Conservation (phyloP, 2,797 vertebrate species). For the Salmo trutta region DNA sequence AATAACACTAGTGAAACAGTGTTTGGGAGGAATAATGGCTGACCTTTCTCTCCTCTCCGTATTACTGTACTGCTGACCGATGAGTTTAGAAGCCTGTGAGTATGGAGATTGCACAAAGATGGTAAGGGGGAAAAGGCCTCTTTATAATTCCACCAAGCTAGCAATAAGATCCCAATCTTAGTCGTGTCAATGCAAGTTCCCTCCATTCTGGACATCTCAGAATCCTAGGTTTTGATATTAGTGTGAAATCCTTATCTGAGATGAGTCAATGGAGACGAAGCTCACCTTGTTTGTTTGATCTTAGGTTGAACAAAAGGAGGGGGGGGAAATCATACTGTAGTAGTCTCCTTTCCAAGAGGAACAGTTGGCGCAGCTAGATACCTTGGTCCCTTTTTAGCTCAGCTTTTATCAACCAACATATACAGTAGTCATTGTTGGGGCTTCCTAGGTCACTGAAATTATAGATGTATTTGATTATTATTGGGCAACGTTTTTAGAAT, state of each 20-base stretch:
- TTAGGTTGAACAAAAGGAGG: background rate
- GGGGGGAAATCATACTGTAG: background rate
- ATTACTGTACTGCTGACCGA: conserved; percentile 21
- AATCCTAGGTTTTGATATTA: conserved; percentile 9
- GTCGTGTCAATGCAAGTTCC: conserved; percentile 11
- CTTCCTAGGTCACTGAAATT: too few species aligned
- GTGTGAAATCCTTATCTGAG: background rate
- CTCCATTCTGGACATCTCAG: background rate
- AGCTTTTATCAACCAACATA: background rate
- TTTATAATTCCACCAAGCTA: conserved; percentile 9
- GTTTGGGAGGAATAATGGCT: background rate
- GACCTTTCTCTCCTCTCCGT: conserved; percentile 8
- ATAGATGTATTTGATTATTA: too few species aligned
- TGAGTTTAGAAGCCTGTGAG: background rate
- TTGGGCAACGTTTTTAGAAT: too few species aligned
- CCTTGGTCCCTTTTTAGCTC: too few species aligned
- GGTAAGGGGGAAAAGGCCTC: background rate
- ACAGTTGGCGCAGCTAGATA: too few species aligned
- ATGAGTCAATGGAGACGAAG: background rate
- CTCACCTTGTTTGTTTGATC: background rate
- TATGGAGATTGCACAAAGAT: conserved; percentile 2
- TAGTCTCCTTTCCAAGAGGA: too few species aligned
- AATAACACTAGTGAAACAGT: conserved; percentile 32
- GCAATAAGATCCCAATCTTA: conserved; percentile 7
- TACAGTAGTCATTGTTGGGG: too few species aligned